Conservation (phyloP, 1,140 invertebrate species). For the Microvelia longipes region DNA sequence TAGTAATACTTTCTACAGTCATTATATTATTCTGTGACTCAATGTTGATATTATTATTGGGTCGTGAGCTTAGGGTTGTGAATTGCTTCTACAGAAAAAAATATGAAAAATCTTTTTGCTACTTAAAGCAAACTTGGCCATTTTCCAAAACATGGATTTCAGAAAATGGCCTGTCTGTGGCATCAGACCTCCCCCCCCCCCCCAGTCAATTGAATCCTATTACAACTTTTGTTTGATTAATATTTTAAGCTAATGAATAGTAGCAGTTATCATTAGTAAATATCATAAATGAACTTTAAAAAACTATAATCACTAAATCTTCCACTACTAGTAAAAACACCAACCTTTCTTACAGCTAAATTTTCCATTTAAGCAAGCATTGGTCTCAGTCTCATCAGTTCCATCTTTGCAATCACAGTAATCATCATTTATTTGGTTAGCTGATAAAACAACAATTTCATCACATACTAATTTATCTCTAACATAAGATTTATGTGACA, state of each 20-base stretch:
- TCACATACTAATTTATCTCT: background rate
- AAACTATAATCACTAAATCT: background rate
- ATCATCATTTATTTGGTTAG: slow-evolving; percentile 70
- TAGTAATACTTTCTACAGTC: too few species aligned
- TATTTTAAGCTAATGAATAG: background rate
- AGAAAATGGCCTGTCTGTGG: background rate
- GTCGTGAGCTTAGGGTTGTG: too few species aligned
- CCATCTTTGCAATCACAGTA: slow-evolving; percentile 86
- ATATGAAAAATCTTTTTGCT: too few species aligned
- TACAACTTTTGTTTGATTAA: background rate
- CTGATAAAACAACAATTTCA: background rate
- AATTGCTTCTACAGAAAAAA: too few species aligned
- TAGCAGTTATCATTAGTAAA: background rate
- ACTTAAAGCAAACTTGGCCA: too few species aligned
- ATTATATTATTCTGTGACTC: too few species aligned
- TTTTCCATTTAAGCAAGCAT: slow-evolving; percentile 62
- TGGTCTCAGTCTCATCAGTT: slow-evolving; percentile 79
- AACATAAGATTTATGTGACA: background rate
- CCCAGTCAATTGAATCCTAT: background rate
- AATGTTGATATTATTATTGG: too few species aligned
- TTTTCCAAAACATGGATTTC: background rate
- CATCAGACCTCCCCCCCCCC: background rate
- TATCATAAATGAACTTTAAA: background rate
- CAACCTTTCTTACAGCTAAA: slow-evolving; percentile 52
- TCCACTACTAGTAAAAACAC: background rate